Evolutionary conservation across 1,140 invertebrate genomes (phyloP), one percentile per base, ranked within the genome.

Genomic region (Bombus sylvicola): DNA sequence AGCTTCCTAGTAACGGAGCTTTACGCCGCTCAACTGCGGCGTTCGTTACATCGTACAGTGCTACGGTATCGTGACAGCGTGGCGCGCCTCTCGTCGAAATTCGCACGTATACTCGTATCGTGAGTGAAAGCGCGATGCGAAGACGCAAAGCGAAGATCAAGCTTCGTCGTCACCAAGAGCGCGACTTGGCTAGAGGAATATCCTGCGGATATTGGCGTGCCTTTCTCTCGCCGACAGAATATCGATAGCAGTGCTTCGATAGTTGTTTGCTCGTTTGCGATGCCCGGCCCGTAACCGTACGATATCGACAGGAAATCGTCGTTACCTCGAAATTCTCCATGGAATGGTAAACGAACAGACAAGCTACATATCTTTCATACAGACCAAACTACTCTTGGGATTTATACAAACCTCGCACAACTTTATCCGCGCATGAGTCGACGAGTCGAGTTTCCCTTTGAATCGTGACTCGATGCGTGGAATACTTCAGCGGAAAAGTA

Each of bases 261-360:
- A 57, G 57, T 83, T 72, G 85, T 86, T 69, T 66, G 81, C 28
- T 86, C 62, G 80, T 73, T 85, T 53, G 78, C 68, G 53, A 31
- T 47, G n/a, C 37, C 62, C 57, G 12, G 34, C 34, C n/a, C 15
- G 62, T 31, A 66, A 86, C 37, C 34, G 59, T 57, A 73, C 39
- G 59, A 86, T 82, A 86, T 86, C 84, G 84, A 86, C 72, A 71
- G 71, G 72, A 86, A 86, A 86, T 86, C 79, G 71, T 86, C 84
- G 79, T 75, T 73, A 34, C 71, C 79, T 18, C 43, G 62, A 82
- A 85, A 86, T 72, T 81, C 83, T 69, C 37, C 57, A 62, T 31
- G 59, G 72, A 75, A 81, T 82, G 71, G 71, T 86, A 81, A 85
- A 81, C 84, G 79, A 86, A 76, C 73, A 68, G 77, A 31, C 3